A percentile compares a stretch with the other conserved stretches of the same genome.
Conservation (phyloP, 1,140 invertebrate species). For the Hylaeus anthracinus region DNA sequence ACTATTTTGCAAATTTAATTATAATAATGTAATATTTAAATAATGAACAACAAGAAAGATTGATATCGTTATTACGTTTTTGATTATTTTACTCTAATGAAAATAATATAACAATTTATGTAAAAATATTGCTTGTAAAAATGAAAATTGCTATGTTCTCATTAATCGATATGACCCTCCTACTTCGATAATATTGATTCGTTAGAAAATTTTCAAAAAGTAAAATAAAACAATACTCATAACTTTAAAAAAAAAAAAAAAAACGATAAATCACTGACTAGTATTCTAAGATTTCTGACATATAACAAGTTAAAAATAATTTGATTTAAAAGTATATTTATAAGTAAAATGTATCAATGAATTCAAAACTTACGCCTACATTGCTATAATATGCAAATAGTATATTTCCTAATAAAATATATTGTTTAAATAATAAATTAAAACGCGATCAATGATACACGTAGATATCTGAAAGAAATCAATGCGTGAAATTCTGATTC, state of each 20-base stretch:
- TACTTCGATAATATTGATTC: neutral
- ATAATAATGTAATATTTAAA: neutral
- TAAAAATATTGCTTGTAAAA: neutral
- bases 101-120: neutral
- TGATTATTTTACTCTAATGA: neutral
- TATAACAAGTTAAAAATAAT: neutral
- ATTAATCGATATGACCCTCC: neutral
- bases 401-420: neutral
- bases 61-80: neutral
- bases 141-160: neutral
- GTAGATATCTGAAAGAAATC: neutral
- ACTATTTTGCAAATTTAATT: neutral
- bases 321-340: neutral
- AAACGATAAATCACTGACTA: neutral
- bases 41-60: neutral
- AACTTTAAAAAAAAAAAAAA: neutral
- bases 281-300: neutral
- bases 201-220: neutral
- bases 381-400: neutral
- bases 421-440: neutral
- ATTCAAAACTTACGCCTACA: neutral
- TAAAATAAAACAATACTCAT: neutral
- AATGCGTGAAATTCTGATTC: neutral
- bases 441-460: neutral
- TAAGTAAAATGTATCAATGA: neutral